phyloP scores from a whole-genome alignment of 2,113 vertebrate genomes.

The Hystrix brachyura region DNA sequence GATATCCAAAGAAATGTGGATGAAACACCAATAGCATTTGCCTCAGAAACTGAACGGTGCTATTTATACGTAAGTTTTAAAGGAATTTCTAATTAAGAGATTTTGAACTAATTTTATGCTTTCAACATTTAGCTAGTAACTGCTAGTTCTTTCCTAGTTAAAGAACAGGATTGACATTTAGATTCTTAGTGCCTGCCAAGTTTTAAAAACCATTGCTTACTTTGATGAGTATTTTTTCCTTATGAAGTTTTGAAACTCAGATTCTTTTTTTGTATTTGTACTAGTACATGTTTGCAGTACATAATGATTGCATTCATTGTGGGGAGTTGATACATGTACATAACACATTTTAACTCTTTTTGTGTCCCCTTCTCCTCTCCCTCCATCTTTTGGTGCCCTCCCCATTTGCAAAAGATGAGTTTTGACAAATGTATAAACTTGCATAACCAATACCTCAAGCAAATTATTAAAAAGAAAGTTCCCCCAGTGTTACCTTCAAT shows the following conservation, averaged over 20 bases:
- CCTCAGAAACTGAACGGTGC: neutral
- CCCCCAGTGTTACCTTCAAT: neutral
- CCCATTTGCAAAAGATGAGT: neutral
- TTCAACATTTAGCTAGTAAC: neutral
- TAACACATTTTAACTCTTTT: neutral
- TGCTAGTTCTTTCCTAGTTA: neutral
- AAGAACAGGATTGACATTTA: conserved; percentile 13
- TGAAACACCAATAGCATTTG: neutral
- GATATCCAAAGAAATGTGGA: neutral
- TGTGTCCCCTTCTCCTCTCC: neutral
- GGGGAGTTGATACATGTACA: neutral
- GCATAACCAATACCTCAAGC: neutral
- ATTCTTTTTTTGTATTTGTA: neutral
- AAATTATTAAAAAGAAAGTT: neutral
- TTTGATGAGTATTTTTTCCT: neutral
- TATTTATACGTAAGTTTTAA: neutral
- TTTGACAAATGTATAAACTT: neutral
- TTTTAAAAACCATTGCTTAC: neutral
- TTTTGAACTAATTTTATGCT: conserved; percentile 14
- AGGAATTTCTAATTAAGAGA: neutral
- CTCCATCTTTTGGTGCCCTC: neutral
- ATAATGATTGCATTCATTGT: neutral
- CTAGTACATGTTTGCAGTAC: neutral
- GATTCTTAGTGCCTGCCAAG: neutral
- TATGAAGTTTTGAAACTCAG: neutral